A percentile compares a stretch with the other conserved stretches of the same genome.
Evolutionary conservation across 1,140 invertebrate genomes (phyloP).

Genomic region (Agrypnia vestita): DNA sequence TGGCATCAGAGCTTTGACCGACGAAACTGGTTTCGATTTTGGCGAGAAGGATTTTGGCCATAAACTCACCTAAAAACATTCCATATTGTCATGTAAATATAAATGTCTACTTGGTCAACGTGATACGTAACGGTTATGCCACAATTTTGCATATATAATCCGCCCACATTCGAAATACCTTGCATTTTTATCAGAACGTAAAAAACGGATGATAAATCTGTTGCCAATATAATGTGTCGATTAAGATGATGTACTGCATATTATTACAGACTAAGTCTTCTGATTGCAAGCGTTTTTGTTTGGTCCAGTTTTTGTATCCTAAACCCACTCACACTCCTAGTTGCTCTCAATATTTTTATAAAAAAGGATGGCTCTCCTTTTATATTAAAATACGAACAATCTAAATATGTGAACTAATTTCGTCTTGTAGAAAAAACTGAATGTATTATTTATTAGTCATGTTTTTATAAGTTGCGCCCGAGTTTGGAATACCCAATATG

Average conservation of each 20-base stretch:
- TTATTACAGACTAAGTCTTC: too few species aligned
- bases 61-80: conserved; percentile 32
- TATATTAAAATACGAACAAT: too few species aligned
- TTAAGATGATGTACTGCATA: background rate
- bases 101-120: background rate
- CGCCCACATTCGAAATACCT: background rate
- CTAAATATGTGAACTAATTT: too few species aligned
- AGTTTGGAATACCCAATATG: too few species aligned
- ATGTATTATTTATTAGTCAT: too few species aligned
- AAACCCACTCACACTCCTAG: too few species aligned
- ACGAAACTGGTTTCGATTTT: conserved; percentile 50
- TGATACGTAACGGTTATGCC: conserved; percentile 16
- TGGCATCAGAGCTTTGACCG: conserved; percentile 40
- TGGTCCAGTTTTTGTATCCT: too few species aligned
- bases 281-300: too few species aligned
- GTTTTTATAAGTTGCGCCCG: too few species aligned
- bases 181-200: conserved; percentile 12
- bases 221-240: background rate
- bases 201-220: background rate
- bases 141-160: conserved; percentile 2
- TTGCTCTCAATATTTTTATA: too few species aligned
- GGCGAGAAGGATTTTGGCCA: conserved; percentile 37
- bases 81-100: conserved; percentile 3
- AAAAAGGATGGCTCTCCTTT: too few species aligned
- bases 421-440: too few species aligned